These are phyloP conservation scores for Agonum fuliginosum DNA, from an alignment of 2,888 invertebrate genomes.

Conservation along the genomic window DNA sequence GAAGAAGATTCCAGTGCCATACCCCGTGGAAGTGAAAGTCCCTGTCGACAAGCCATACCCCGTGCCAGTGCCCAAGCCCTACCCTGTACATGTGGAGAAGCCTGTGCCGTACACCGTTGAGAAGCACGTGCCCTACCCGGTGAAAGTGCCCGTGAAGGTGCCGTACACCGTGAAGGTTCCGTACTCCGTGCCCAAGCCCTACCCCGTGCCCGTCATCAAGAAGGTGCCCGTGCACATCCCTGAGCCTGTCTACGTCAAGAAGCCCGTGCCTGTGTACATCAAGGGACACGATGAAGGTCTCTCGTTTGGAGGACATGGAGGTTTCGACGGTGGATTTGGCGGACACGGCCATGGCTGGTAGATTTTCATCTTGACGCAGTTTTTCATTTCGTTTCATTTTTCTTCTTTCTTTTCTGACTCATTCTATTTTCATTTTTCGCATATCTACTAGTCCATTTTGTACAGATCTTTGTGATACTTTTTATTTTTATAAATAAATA, in stretches of 20 bases:
- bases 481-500: constrained; percentile 52
- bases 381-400: constrained; percentile 19
- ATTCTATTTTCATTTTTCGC: constrained; percentile 35
- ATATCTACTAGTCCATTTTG: constrained; percentile 54
- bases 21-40: constrained; percentile 71
- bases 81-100: constrained; percentile 74
- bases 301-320: constrained; percentile 31
- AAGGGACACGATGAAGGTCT: constrained; percentile 40
- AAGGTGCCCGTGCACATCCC: constrained; percentile 53
- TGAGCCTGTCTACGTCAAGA: constrained; percentile 54
- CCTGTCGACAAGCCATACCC: constrained; percentile 74
- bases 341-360: constrained; percentile 49
- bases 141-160: constrained; percentile 58
- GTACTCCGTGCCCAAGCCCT: constrained; percentile 51
- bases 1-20: constrained; percentile 73
- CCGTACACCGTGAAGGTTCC: constrained; percentile 34
- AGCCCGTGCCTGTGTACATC: constrained; percentile 54
- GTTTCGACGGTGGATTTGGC: constrained; percentile 23
- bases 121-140: constrained; percentile 73
- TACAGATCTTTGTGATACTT: constrained; percentile 57
- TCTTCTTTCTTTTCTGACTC: constrained; percentile 35
- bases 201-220: constrained; percentile 53
- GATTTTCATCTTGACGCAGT: neutral
- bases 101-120: constrained; percentile 76
- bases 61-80: constrained; percentile 73